phyloP scores from a whole-genome alignment of 1,140 invertebrate genomes.

The Stenopsyche tienmushanensis region DNA sequence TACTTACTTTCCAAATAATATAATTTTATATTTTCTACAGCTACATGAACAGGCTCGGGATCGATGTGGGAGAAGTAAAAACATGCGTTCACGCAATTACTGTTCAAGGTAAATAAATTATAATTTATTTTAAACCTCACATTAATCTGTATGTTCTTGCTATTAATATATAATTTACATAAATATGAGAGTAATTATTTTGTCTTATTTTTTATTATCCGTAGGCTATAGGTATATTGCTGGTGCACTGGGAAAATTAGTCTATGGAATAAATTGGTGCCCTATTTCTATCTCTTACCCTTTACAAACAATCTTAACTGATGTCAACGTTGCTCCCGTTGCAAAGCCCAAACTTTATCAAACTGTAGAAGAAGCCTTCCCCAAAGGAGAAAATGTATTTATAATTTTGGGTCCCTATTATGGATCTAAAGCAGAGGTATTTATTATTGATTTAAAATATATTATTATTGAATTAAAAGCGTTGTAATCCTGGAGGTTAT shows the following conservation, averaged over 20 bases:
- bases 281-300: conserved; percentile 61
- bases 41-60: conserved; percentile 65
- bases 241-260: conserved; percentile 58
- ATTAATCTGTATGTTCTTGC: too few species aligned
- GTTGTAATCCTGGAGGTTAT: too few species aligned
- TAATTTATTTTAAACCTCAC: too few species aligned
- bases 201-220: neutral
- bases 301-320: conserved; percentile 64
- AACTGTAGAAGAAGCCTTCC: conserved; percentile 72
- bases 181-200: neutral
- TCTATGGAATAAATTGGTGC: conserved; percentile 71
- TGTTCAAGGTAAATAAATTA: conserved; percentile 56
- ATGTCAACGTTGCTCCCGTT: conserved; percentile 40
- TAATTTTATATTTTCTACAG: conserved; percentile 53
- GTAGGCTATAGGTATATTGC: conserved; percentile 52
- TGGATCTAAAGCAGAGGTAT: conserved; percentile 73
- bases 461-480: neutral
- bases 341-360: conserved; percentile 46
- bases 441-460: conserved; percentile 28
- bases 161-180: neutral
- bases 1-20: too few species aligned
- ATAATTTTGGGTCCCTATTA: conserved; percentile 78
- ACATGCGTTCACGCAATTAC: conserved; percentile 73
- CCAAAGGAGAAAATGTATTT: conserved; percentile 67
- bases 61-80: conserved; percentile 72